Base-by-base conservation (phyloP, 2,113 vertebrate genomes). In the Cygnus buccinator region DNA sequence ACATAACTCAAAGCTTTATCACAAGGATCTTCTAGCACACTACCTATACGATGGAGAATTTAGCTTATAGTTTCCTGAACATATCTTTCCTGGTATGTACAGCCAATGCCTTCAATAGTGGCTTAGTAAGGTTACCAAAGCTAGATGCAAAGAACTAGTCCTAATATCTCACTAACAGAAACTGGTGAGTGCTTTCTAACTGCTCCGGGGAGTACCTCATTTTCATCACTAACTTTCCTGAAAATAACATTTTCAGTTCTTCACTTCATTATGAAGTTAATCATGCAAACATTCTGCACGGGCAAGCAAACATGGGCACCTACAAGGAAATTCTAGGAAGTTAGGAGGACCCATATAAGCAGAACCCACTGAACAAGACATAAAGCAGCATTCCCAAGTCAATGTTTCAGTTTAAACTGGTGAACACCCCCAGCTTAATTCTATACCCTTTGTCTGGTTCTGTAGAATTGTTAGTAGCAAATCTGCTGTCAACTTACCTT, bases 401-500 rank as follows among this genome's bases (percentile, higher is more conserved):
- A 44, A 31, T 10, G 13, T 22, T 67, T 44, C 31, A 26, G 8
- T 50, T 79, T 79, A 41, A 54, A 65, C 26, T 52, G 23, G 19
- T 31, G 33, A 76, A 68, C 15, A 39, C 26, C 28, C 41, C 35
- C 59, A 35, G 17, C 4, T 44, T 19, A n/a, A 59, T 26, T 35
- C 65, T 35, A 7, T 5, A 11, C 9, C 55, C 39, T 6, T 66
- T 33, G 48, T 33, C 44, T 79, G 43, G 39, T 70, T 81, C 55
- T 77, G 39, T 7, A 13, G 28, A 33, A 46, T 41, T 37, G 33
- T 48, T 50, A 65, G 31, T 58, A 94, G 67, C 26, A 54, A 39
- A 78, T 15, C 41, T 93, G 85, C 50, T 57, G 37, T 21, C 29
- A 78, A 94, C 96, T 94, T 90, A 99, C 99, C 99, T 99, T 99